Evolutionary conservation across 2,113 vertebrate genomes (phyloP), one percentile per base, ranked within the genome.

Genomic region (Halcyon senegalensis): DNA sequence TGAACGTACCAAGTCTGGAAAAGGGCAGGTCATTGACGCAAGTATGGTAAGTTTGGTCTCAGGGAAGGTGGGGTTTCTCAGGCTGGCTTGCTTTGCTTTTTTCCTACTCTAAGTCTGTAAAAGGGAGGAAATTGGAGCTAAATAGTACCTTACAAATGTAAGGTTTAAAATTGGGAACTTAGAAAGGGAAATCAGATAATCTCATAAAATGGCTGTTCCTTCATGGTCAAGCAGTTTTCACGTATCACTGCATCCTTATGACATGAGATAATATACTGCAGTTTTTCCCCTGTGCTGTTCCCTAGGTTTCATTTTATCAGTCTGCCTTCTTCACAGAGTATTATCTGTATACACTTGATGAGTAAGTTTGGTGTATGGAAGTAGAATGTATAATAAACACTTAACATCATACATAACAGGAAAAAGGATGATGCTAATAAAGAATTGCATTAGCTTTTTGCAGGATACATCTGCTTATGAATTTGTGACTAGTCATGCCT

Each of bases 1-100:
- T 85, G 99, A 99, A 96, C 98, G 99, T 87, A 98, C 93, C 11
- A 97, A 8, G 51, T 99, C 99, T 16, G 99, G 99, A 66, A 98
- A 95, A 97, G 99, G 99, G 72, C 99, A 99, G 93, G 70, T 99
- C 91, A 97, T 99, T 30, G 99, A 99, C 92, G 97, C 98, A 15
- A 99, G 98, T 97, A 99, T 99, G 99, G 99, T 99, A 89, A 98
- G 99, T 96, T 69, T 76, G 35, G 11, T 63, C 13, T 56, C 3
- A 12, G 23, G 18, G 31, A 63, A n/a, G 10, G 12, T 23, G 5
- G 4, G 9, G 2, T 82, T 91, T 68, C 18, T 27, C 39, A 23
- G 28, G 24, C 44, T 78, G 80, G 13, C 17, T 75, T 70, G 28
- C 33, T 87, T 62, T 16, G 1, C 1, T 16, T 58, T 74, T 86